Percentiles rank a stretch among this genome's conserved stretches.
These are phyloP conservation scores for rat (Rattus norvegicus) DNA, from an alignment of 2,113 vertebrate genomes.

Conservation along the genomic window GRCr8 NC_086031.1:77419001-77419500, in stretches of 20 bases:
- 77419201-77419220: not conserved
- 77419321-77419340: not conserved
- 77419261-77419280: not conserved
- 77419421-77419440: not conserved
- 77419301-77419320: not conserved
- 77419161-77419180: not conserved
- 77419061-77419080: no score
- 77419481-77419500: not conserved
- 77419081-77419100: no score
- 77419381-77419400: not conserved
- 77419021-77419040: no score
- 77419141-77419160: no score
- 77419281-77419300: not conserved
- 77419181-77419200: not conserved
- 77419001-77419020: no score
- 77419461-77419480: not conserved
- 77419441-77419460: not conserved
- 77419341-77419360: not conserved
- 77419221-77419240: not conserved
- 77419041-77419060: no score
- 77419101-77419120: no score
- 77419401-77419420: not conserved
- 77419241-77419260: not conserved
- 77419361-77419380: not conserved
- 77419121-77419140: no score